Conservation (phyloP, 2,113 vertebrate genomes). For the Campylomormyrus numenius region DNA sequence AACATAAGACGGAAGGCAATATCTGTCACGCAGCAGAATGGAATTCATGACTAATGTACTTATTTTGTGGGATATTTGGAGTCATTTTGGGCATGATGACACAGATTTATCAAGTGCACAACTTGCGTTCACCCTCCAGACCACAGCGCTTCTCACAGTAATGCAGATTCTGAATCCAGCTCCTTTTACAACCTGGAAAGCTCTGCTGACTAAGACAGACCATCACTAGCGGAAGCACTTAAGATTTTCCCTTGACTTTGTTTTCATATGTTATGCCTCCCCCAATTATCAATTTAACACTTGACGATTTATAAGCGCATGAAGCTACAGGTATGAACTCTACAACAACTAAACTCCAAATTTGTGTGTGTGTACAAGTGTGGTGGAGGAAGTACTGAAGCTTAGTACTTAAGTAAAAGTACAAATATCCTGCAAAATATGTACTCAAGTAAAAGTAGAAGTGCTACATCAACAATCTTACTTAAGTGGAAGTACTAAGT, state of each 20-base stretch:
- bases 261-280: background rate
- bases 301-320: background rate
- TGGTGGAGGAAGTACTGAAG: too few species aligned
- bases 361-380: background rate
- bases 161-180: background rate
- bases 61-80: background rate
- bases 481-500: too few species aligned
- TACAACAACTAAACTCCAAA: background rate
- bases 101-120: background rate
- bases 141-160: background rate
- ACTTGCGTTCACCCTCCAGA: background rate
- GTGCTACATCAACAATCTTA: too few species aligned
- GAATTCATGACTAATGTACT: background rate
- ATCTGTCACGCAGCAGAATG: background rate
- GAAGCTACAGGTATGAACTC: background rate
- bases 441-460: too few species aligned
- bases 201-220: too few species aligned
- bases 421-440: too few species aligned
- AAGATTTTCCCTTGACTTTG: background rate
- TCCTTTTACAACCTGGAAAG: background rate
- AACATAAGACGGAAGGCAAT: background rate
- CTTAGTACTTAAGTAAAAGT: too few species aligned
- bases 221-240: background rate
- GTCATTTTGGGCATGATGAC: background rate
- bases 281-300: background rate